Evolutionary conservation across 2,113 vertebrate genomes (phyloP), one percentile per base, ranked within the genome.

Genomic region (Planiliza haematocheilus): DNA sequence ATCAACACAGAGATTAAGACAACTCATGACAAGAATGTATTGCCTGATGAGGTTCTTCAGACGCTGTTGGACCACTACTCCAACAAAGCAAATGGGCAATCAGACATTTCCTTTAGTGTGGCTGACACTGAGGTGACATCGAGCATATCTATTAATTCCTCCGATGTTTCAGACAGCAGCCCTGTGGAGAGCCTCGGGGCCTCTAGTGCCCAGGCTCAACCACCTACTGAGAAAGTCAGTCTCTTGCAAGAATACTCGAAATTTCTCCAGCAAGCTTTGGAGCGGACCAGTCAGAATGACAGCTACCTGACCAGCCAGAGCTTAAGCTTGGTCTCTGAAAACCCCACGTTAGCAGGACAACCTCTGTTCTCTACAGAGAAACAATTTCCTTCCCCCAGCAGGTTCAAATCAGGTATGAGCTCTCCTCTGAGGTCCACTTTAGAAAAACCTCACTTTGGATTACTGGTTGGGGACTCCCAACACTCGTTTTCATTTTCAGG

Each of bases 241-340:
- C 97, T 99, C 94, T 87, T 99, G 85, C 98, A 99, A 69, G 98
- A 99, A 73, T 99, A 99, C 86, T 99, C 97, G 11, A 99, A 99
- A 91, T 99, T 98, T 90, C 94, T 99, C 77, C 98, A 99, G 77
- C 98, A 99, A 93, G 97, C 98, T 11, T 91, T 99, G 92, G 98
- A 99, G 91, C 95, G 98, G 94, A 99, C 98, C 91, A 99, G 98
- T 94, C 98, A 99, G 95, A 99, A 99, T 69, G 98, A 99, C 94
- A 97, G 95, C 93, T 99, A 98, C 95, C 95, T 99, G 91, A 99
- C 96, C 89, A 97, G 94, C 93, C 95, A 96, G 41, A 97, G 96
- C 95, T 96, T 99, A 93, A 96, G 96, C 85, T 94, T 98, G 94
- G 95, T 97, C 86, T 96, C 96, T 16, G 97, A 99, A 90, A 96